Evolutionary conservation across 2,888 invertebrate species (phyloP), one percentile per base, ranked within the genome.

Genomic region (Hydropsyche betteni): DNA sequence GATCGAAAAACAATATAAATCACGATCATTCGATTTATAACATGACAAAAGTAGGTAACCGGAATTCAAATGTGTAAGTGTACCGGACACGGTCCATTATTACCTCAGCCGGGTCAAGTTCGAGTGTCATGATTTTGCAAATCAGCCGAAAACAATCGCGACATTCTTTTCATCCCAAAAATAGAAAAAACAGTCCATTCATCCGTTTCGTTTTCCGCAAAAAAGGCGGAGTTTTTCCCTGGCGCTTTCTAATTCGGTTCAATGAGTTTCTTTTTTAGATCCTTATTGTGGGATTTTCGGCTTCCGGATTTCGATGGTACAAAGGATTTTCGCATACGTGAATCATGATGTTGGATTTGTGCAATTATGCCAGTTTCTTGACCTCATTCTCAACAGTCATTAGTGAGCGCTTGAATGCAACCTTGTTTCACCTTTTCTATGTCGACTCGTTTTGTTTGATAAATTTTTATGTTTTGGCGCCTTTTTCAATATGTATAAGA

Each of bases 341-440:
- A 58, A 58, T 58, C 58, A 16, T 24, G 58, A 24, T 24, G 8
- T 58, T 58, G 24, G 53, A 14, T 16, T 16, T 24, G 16, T 58
- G 58, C 58, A 58, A 58, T 58, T 58, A 58, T 24, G 58, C 58
- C 24, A 58, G 58, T 58, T 58, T 58, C 58, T 58, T 58, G 58
- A 58, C 58, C 58, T 58, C 58, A 58, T 58, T 58, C 58, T 58
- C 16, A 24, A 58, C 24, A 16, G 24, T 58, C 58, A 24, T 58
- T 58, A 24, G 16, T 14, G 16, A 58, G 58, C 58, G 24, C 8
- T 24, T 8, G 16, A 58, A 16, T 58, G 58, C 58, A 58, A 58
- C 58, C 58, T 58, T 58, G 58, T 58, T 58, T 58, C 58, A 58
- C 58, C 58, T 24, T 58, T 58, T 58, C 58, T 58, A 24, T 58